A percentile compares a stretch with the other conserved stretches of the same genome.
Evolutionary conservation across 2,888 invertebrate genomes (phyloP).

Genomic region (Oscheius myriophilus): DNA sequence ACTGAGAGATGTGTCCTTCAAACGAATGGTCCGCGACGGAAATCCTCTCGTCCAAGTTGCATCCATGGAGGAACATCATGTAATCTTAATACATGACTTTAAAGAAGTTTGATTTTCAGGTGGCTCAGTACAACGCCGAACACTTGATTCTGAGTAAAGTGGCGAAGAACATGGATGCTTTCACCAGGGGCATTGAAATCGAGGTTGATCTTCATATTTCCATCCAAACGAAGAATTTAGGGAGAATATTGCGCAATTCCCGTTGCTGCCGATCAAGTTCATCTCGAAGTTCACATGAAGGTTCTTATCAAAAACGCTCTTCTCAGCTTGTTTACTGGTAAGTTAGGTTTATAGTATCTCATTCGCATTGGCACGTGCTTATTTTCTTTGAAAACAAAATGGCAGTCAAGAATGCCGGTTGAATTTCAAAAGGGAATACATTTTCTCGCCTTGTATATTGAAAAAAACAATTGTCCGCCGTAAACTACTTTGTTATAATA

Average conservation of each 20-base stretch:
- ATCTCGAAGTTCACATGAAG: background rate
- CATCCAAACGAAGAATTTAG: background rate
- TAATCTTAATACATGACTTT: background rate
- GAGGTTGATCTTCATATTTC: background rate
- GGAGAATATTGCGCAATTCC: background rate
- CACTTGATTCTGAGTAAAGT: background rate
- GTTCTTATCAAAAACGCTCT: background rate
- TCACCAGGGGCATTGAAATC: background rate
- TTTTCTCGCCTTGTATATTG: no score
- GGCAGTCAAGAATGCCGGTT: no score
- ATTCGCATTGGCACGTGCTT: no score
- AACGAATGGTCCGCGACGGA: background rate
- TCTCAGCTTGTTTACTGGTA: background rate
- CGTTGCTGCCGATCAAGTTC: background rate
- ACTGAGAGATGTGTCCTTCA: background rate
- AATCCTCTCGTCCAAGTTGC: background rate
- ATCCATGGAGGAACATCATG: background rate
- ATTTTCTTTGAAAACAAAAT: no score
- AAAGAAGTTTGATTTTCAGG: no score
- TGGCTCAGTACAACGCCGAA: background rate
- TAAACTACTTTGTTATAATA: no score
- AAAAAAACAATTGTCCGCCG: no score
- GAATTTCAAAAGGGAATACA: no score
- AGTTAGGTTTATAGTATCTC: background rate
- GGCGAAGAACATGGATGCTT: background rate